Conservation (phyloP, 2,888 invertebrate species). For the Drosophila pseudotalamancana region DNA sequence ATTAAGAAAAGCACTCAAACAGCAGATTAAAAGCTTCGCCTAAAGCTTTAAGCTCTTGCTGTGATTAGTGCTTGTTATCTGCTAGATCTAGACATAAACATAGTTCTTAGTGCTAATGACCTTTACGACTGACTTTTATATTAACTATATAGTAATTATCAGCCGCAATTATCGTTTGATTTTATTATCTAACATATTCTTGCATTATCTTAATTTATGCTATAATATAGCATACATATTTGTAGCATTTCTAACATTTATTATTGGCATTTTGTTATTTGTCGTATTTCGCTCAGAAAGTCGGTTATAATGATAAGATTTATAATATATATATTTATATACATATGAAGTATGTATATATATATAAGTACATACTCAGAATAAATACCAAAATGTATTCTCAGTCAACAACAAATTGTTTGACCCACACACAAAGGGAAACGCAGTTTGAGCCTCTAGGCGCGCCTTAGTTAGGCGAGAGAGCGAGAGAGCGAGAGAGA, state of each 20-base stretch:
- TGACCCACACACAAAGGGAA: constrained; percentile 8
- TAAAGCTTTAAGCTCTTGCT: constrained; percentile 29
- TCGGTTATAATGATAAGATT: too few relatives aligned
- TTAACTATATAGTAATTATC: too few relatives aligned
- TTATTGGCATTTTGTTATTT: background rate
- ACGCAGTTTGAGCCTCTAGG: constrained; percentile 10
- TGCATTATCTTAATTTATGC: background rate
- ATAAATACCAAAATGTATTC: background rate
- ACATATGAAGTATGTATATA: background rate
- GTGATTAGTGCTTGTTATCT: background rate
- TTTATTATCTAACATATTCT: too few relatives aligned
- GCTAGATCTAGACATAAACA: background rate
- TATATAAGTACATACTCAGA: background rate
- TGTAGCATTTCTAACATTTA: background rate
- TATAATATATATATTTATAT: background rate
- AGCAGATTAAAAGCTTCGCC: constrained; percentile 33
- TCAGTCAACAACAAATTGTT: constrained; percentile 1
- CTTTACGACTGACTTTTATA: background rate
- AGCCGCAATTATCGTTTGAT: too few relatives aligned
- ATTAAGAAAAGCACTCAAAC: constrained; percentile 2
- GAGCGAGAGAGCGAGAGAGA: constrained; percentile 3
- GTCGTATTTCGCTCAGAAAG: too few relatives aligned
- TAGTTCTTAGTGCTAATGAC: background rate
- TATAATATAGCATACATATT: constrained; percentile 5
- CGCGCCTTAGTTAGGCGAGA: constrained; percentile 4